Evolutionary conservation across 2,888 invertebrate species (phyloP).

Genomic region (Capitulum mitella): DNA sequence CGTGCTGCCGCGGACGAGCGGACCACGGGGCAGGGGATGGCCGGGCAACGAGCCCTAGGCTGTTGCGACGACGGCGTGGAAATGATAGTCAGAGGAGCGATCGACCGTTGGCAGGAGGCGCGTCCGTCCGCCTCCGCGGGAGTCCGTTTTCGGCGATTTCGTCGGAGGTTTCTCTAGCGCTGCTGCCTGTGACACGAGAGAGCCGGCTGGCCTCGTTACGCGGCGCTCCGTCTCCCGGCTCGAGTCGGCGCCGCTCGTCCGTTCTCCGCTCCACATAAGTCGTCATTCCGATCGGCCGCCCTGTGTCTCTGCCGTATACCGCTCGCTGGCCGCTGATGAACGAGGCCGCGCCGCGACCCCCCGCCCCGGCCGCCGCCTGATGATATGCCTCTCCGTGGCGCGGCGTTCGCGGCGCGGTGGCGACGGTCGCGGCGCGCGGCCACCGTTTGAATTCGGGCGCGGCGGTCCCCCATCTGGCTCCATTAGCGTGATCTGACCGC

Average conservation of each 20-base stretch:
- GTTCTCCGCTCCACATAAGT: neutral
- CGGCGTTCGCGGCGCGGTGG: no score
- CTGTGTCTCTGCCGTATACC: neutral
- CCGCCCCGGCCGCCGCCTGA: neutral
- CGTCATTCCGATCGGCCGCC: neutral
- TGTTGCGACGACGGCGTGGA: no score
- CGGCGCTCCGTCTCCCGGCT: neutral
- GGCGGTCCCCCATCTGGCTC: neutral
- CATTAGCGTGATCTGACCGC: neutral
- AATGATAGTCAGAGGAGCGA: no score
- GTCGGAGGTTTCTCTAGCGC: neutral
- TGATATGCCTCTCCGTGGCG: neutral
- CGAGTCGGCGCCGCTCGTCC: neutral
- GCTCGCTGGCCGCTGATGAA: neutral
- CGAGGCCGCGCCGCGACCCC: neutral
- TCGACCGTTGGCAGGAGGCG: no score
- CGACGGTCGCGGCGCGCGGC: no score
- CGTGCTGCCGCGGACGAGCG: no score
- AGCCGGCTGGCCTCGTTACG: neutral
- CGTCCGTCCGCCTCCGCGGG: no score
- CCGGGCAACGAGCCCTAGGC: no score
- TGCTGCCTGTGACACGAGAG: neutral
- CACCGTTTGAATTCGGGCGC: neutral
- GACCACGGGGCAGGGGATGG: no score
- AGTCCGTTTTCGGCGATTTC: no score